These are phyloP conservation scores for Stichodactyla helianthus DNA, from an alignment of 64 coral and sea anemone species.

Conservation along the genomic window DNA sequence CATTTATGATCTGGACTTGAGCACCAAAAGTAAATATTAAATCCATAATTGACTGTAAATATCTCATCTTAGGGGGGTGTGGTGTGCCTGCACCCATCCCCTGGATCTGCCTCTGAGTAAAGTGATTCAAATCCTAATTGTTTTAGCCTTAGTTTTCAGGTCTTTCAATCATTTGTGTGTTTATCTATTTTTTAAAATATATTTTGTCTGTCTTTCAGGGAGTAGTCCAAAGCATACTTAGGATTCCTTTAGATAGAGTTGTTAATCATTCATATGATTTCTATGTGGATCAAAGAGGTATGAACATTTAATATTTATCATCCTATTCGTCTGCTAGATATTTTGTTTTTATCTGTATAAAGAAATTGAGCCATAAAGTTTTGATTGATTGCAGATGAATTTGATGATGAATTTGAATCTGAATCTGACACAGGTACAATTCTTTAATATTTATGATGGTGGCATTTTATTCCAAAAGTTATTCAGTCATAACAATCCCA, in stretches of 20 bases:
- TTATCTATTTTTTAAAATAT: background rate
- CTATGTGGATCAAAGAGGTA: background rate
- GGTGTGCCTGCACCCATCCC: too few species aligned
- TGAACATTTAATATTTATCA: too few species aligned
- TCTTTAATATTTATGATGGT: background rate
- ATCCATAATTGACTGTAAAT: too few species aligned
- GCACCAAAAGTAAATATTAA: too few species aligned
- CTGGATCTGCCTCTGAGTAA: too few species aligned
- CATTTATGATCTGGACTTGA: too few species aligned
- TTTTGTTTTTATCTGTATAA: too few species aligned
- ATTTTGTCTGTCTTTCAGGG: constrained; percentile 23
- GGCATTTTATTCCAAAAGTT: too few species aligned
- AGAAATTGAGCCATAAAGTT: background rate
- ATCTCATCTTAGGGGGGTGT: too few species aligned
- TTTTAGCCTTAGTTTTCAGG: too few species aligned
- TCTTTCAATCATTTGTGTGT: background rate
- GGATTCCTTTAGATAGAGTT: constrained; percentile 55
- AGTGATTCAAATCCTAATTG: too few species aligned
- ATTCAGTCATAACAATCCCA: background rate
- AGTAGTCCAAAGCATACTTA: constrained; percentile 32
- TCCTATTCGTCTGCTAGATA: background rate
- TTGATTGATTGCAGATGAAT: constrained; percentile 11
- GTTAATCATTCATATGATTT: background rate
- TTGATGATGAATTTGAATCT: constrained; percentile 11
- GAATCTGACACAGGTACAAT: background rate